Evolutionary conservation across 2,888 invertebrate genomes (phyloP).

Genomic region (Acanthosepion pharaonis): DNA sequence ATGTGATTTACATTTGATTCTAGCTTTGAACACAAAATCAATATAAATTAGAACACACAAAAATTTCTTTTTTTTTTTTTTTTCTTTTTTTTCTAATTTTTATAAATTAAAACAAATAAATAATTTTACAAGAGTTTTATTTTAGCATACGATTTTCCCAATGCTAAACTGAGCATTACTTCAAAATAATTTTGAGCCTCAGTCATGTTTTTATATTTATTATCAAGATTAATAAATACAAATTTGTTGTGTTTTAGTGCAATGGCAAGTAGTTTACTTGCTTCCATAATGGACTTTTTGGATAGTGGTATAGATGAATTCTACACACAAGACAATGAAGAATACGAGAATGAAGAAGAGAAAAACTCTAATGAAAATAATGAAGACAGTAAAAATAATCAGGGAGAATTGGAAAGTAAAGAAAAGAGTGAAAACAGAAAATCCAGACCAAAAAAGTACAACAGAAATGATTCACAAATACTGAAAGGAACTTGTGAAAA

Average conservation of each 20-base stretch:
- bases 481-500: not conserved
- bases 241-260: constrained; percentile 71
- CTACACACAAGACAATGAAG: constrained; percentile 61
- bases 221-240: not conserved
- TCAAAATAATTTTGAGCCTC: too few species aligned
- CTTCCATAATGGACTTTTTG: constrained; percentile 77
- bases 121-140: too few species aligned
- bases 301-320: constrained; percentile 75
- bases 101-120: too few species aligned
- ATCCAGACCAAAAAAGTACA: not conserved
- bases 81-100: too few species aligned
- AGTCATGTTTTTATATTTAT: not conserved
- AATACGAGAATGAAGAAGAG: constrained; percentile 52
- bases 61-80: too few species aligned
- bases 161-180: too few species aligned
- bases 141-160: too few species aligned
- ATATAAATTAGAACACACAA: too few species aligned
- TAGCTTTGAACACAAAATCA: too few species aligned
- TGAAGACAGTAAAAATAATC: constrained; percentile 51
- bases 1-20: too few species aligned
- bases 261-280: constrained; percentile 77
- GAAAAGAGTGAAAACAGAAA: not conserved
- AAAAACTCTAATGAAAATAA: constrained; percentile 52
- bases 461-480: not conserved
- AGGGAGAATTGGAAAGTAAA: constrained; percentile 48